These are phyloP conservation scores for Pollicipes pollicipes DNA, from an alignment of 1,140 invertebrate genomes.

Conservation along the genomic window DNA sequence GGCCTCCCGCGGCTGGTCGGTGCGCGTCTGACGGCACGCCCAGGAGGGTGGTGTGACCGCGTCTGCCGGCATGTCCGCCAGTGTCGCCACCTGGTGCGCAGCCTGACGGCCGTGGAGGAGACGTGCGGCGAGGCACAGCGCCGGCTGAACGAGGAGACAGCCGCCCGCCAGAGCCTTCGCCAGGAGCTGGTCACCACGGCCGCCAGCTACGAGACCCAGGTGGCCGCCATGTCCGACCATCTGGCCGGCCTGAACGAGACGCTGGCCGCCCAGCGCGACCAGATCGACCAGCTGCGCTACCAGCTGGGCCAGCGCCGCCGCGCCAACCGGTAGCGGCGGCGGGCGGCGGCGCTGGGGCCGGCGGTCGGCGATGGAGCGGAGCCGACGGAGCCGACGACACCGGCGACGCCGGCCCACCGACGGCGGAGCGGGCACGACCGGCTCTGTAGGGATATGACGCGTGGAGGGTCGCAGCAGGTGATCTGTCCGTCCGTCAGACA, in stretches of 20 bases:
- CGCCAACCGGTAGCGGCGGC: neutral
- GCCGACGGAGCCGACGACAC: neutral
- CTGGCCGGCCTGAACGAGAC: constrained; percentile 18
- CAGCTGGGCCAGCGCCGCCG: constrained; percentile 33
- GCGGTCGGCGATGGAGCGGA: neutral
- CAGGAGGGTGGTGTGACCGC: too few relatives aligned
- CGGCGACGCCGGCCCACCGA: too few relatives aligned
- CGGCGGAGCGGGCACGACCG: too few relatives aligned
- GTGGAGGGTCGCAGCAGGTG: too few relatives aligned
- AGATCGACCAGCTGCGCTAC: constrained; percentile 38
- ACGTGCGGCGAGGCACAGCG: neutral
- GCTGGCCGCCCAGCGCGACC: constrained; percentile 14
- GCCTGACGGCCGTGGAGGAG: neutral
- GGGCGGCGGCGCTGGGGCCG: constrained; percentile 28
- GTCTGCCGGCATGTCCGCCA: neutral
- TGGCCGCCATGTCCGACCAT: constrained; percentile 18
- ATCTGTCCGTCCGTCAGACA: too few relatives aligned
- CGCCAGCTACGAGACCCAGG: constrained; percentile 16
- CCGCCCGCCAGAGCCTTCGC: neutral
- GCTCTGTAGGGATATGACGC: too few relatives aligned
- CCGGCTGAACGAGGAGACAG: neutral
- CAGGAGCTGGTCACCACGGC: constrained; percentile 8
- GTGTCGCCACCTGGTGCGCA: neutral
- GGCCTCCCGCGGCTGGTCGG: too few relatives aligned
- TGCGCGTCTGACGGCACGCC: too few relatives aligned